Conservation (phyloP, 2,888 invertebrate genomes). For the Lasioglossum figueresi region DNA sequence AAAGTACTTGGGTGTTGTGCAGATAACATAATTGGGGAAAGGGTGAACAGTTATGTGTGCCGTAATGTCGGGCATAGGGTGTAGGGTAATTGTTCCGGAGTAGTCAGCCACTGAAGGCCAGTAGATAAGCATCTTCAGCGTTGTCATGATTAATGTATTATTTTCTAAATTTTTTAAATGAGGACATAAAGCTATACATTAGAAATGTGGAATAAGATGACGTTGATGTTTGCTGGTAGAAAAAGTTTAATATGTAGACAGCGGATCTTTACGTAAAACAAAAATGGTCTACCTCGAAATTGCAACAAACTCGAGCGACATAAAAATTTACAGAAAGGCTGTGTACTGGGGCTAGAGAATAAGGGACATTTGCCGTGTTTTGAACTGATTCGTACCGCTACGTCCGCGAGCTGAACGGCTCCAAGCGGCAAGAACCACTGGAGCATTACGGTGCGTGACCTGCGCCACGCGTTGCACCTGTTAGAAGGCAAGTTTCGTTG, state of each 20-base stretch:
- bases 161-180: background rate
- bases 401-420: background rate
- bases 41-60: background rate
- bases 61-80: background rate
- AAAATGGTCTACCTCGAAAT: too few relatives aligned
- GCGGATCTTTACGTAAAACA: too few relatives aligned
- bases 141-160: background rate
- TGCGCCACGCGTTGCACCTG: slow-evolving; percentile 10
- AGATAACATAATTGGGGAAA: background rate
- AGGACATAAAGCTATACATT: too few relatives aligned
- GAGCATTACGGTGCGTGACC: slow-evolving; percentile 14
- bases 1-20: background rate
- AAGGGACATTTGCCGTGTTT: background rate
- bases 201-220: too few relatives aligned
- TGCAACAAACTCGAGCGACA: too few relatives aligned
- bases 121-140: background rate
- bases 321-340: background rate
- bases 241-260: too few relatives aligned
- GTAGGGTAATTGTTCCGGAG: background rate
- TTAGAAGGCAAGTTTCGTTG: background rate
- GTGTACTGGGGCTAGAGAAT: background rate
- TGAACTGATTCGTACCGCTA: background rate
- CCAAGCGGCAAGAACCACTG: background rate
- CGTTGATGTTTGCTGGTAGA: too few relatives aligned
- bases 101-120: background rate